Percentiles rank a stretch among this genome's conserved stretches.
These are phyloP conservation scores for Chaetophractus vellerosus DNA, from an alignment of 2,797 vertebrate genomes.

Conservation along the genomic window DNA sequence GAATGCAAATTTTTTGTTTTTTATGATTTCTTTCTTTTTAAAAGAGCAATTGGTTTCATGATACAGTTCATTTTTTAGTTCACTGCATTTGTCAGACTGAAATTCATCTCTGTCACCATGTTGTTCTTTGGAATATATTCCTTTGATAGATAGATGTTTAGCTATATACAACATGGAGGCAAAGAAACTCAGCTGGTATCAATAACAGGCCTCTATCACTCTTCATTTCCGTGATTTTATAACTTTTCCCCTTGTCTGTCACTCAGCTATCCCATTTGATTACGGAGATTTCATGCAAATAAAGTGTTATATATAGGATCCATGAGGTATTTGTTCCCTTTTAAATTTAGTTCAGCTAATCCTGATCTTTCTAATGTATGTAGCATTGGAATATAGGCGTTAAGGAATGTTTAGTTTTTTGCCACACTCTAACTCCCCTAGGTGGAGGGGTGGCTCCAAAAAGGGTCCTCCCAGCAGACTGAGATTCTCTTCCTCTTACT, in stretches of 20 bases:
- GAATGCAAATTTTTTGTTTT: background rate
- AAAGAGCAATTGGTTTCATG: constrained; percentile 57
- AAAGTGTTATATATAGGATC: background rate
- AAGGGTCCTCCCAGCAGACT: background rate
- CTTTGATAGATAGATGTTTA: constrained; percentile 43
- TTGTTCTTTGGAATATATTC: constrained; percentile 57
- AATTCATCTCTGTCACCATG: constrained; percentile 73
- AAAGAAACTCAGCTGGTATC: constrained; percentile 24
- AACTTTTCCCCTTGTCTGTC: background rate
- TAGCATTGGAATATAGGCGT: background rate
- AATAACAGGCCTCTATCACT: background rate
- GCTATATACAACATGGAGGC: background rate
- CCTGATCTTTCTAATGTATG: background rate
- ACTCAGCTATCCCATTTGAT: constrained; percentile 31
- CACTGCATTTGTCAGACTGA: constrained; percentile 63
- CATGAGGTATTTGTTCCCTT: constrained; percentile 39
- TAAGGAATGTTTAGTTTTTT: constrained; percentile 38
- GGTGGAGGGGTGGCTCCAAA: background rate
- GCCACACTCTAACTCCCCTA: background rate
- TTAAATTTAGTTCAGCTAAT: constrained; percentile 35
- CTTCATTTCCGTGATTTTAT: constrained; percentile 41
- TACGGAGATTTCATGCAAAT: background rate
- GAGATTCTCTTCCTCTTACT: constrained; percentile 29
- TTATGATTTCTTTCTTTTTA: background rate
- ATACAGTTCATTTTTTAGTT: constrained; percentile 73